Evolutionary conservation across 2,113 vertebrate species (phyloP).

Genomic region (Nicator chloris): DNA sequence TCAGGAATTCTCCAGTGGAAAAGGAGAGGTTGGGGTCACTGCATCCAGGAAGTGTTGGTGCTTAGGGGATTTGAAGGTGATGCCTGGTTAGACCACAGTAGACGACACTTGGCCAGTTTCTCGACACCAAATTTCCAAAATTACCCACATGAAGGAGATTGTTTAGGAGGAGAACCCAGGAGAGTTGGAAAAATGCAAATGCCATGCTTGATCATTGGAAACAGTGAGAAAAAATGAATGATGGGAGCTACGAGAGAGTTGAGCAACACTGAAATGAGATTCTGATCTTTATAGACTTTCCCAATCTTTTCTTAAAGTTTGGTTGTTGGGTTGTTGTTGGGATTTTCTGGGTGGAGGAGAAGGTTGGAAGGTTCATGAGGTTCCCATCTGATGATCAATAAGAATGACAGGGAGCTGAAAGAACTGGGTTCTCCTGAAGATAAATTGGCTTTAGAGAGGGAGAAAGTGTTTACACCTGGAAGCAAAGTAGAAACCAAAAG

Average conservation of each 20-base stretch:
- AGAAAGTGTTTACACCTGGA: constrained; percentile 6
- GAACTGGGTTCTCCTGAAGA: neutral
- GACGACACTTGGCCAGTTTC: fast-evolving
- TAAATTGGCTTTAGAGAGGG: neutral
- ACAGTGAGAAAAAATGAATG: neutral
- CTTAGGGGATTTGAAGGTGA: neutral
- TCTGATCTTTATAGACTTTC: constrained; percentile 26
- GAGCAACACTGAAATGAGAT: neutral
- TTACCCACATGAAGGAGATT: neutral
- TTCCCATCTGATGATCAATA: neutral
- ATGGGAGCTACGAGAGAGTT: neutral
- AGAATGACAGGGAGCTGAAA: neutral
- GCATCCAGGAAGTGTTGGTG: neutral
- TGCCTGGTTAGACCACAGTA: neutral
- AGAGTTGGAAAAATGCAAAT: neutral
- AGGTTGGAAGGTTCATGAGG: neutral
- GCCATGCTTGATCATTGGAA: neutral
- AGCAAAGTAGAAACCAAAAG: neutral
- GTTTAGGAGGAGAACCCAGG: neutral
- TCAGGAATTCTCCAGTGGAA: neutral
- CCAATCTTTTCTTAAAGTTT: neutral
- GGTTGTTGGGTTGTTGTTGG: neutral
- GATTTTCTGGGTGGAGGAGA: neutral
- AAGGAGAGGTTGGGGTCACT: neutral
- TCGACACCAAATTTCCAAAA: neutral